Evolutionary conservation across 2,888 invertebrate genomes (phyloP).

Genomic region (Ligdia adustata): DNA sequence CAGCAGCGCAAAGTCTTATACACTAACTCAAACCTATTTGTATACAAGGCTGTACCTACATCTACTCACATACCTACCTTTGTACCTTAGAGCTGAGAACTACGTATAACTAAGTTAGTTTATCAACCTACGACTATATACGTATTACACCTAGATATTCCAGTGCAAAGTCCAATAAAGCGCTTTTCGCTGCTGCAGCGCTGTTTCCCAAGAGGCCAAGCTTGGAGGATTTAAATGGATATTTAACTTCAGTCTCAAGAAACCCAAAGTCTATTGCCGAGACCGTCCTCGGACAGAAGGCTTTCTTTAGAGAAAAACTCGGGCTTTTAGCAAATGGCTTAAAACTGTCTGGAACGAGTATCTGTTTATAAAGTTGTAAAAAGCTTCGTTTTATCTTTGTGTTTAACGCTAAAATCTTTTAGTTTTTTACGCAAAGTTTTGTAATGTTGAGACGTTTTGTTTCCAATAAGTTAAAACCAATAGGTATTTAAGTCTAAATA

Average conservation of each 20-base stretch:
- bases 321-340: conserved; percentile 77
- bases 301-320: conserved; percentile 63
- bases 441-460: too few relatives aligned
- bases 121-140: conserved; percentile 19
- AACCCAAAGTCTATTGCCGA: conserved; percentile 78
- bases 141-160: conserved; percentile 21
- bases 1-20: too few relatives aligned
- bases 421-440: too few relatives aligned
- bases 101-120: too few relatives aligned
- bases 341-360: conserved; percentile 59
- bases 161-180: conserved; percentile 41
- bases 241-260: conserved; percentile 81
- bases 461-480: too few relatives aligned
- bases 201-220: conserved; percentile 58
- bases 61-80: neutral
- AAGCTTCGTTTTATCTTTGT: conserved; percentile 18
- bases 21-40: too few relatives aligned
- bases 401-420: too few relatives aligned
- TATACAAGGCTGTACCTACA: neutral
- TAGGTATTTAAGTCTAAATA: too few relatives aligned
- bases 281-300: conserved; percentile 51
- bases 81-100: too few relatives aligned
- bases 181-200: conserved; percentile 63
- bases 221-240: conserved; percentile 82
- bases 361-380: conserved; percentile 40